phyloP scores from a whole-genome alignment of 2,797 vertebrate species.

The Selene dorsalis region DNA sequence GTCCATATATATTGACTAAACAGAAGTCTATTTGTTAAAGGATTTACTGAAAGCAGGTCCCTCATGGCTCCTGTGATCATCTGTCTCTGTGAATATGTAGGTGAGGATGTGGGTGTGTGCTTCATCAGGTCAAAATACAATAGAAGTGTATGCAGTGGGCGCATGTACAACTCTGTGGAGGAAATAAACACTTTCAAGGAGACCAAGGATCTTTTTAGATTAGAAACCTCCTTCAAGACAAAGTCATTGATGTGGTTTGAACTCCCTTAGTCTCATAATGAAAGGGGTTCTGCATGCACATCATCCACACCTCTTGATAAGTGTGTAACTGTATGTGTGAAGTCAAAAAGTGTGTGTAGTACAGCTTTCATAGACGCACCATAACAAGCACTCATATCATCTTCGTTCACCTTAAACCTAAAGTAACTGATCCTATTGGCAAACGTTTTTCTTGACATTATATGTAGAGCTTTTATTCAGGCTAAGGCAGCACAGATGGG shows the following conservation, averaged over 20 bases:
- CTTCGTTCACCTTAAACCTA: not conserved
- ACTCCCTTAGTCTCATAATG: not conserved
- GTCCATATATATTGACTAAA: slow-evolving; percentile 52
- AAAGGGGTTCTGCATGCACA: not conserved
- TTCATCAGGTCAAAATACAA: slow-evolving; percentile 9
- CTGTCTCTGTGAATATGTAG: slow-evolving; percentile 15
- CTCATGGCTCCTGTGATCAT: slow-evolving; percentile 1
- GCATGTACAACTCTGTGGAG: slow-evolving; percentile 4
- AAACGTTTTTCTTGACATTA: not conserved
- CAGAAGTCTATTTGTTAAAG: slow-evolving; percentile 40
- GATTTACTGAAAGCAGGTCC: no score
- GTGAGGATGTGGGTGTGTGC: slow-evolving; percentile 25
- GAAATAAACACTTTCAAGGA: slow-evolving; percentile 25
- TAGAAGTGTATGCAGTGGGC: not conserved
- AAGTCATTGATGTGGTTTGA: not conserved
- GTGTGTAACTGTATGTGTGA: slow-evolving; percentile 14
- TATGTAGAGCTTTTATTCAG: not conserved
- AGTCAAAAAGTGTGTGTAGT: not conserved
- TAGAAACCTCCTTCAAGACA: slow-evolving; percentile 44
- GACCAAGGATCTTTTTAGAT: slow-evolving; percentile 22
- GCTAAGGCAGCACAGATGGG: not conserved
- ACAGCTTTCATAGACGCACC: slow-evolving; percentile 2
- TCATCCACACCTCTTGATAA: not conserved
- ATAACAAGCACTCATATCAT: not conserved
- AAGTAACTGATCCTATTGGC: not conserved